These are phyloP conservation scores for Sebastolobus altivelis DNA, from an alignment of 2,797 vertebrate genomes.

Conservation along the genomic window DNA sequence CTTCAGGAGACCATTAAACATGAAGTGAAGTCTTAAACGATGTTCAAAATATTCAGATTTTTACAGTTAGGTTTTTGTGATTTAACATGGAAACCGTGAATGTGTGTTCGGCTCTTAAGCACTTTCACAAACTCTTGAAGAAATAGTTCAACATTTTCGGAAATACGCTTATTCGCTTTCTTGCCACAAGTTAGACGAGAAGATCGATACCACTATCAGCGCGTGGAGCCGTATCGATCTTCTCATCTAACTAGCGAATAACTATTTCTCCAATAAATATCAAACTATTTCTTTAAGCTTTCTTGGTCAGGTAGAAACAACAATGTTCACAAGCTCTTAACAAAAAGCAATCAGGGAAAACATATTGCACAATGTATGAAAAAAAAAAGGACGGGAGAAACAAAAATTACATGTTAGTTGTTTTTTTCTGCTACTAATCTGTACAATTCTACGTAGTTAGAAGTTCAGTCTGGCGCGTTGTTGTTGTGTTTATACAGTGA, in stretches of 20 bases:
- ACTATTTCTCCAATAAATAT: background rate
- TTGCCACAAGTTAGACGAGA: background rate
- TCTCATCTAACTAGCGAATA: background rate
- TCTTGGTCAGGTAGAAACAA: background rate
- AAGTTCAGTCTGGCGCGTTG: slow-evolving; percentile 66
- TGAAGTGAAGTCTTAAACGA: slow-evolving; percentile 26
- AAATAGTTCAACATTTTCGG: background rate
- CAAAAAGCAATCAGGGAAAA: slow-evolving; percentile 29
- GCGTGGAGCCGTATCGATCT: background rate
- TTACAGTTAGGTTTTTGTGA: background rate
- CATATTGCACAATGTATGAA: slow-evolving; percentile 70
- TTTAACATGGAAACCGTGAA: too few relatives aligned
- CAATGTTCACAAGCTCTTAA: slow-evolving; percentile 4
- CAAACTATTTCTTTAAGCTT: background rate
- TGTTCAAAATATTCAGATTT: slow-evolving; percentile 2
- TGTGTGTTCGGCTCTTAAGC: slow-evolving; percentile 5
- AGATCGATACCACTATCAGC: background rate
- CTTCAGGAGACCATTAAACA: slow-evolving; percentile 2
- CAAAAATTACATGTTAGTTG: slow-evolving; percentile 26
- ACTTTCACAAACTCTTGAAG: background rate
- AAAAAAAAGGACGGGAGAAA: slow-evolving; percentile 27
- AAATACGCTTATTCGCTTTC: background rate
- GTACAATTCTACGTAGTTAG: slow-evolving; percentile 66
- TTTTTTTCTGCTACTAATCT: slow-evolving; percentile 58
- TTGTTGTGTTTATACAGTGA: slow-evolving; percentile 67